Conservation (phyloP, 2,888 invertebrate species). For the Drosophila longiperda region DNA sequence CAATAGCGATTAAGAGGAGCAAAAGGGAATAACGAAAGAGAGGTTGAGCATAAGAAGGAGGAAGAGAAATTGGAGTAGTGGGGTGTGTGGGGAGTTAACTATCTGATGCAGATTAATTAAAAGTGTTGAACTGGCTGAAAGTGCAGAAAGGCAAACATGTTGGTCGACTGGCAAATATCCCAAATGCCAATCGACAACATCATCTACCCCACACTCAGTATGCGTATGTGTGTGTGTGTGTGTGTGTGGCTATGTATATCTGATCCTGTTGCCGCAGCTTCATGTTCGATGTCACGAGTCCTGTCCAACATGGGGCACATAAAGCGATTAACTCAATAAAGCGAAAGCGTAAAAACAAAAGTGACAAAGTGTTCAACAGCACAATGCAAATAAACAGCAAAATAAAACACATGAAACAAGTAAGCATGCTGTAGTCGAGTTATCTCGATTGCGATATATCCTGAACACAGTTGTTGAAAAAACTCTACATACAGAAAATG, state of each 20-base stretch:
- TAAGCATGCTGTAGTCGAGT: no score
- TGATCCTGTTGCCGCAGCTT: slow-evolving; percentile 19
- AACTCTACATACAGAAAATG: no score
- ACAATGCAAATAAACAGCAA: slow-evolving; percentile 40
- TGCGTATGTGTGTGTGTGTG: neutral
- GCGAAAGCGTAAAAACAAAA: slow-evolving; percentile 73
- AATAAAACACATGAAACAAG: neutral
- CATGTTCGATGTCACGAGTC: slow-evolving; percentile 8
- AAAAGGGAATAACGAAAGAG: slow-evolving; percentile 17
- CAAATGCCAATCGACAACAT: slow-evolving; percentile 18
- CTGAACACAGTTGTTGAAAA: no score
- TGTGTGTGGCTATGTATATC: slow-evolving; percentile 8
- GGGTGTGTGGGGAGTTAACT: slow-evolving; percentile 14
- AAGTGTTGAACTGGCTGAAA: slow-evolving; percentile 73
- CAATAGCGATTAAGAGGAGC: slow-evolving; percentile 37
- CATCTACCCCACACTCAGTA: neutral
- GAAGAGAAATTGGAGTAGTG: neutral
- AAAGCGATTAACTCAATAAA: slow-evolving; percentile 76
- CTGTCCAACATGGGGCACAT: slow-evolving; percentile 48
- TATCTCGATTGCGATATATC: no score
- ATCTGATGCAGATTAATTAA: slow-evolving; percentile 67
- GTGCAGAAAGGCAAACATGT: slow-evolving; percentile 71
- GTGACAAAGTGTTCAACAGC: slow-evolving; percentile 68
- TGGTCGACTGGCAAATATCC: slow-evolving; percentile 35
- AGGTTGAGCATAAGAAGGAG: no score